Percentiles rank a stretch among this genome's conserved stretches.
Evolutionary conservation across 2,113 vertebrate species (phyloP).

Genomic region (Periophthalmodon schlosseri): DNA sequence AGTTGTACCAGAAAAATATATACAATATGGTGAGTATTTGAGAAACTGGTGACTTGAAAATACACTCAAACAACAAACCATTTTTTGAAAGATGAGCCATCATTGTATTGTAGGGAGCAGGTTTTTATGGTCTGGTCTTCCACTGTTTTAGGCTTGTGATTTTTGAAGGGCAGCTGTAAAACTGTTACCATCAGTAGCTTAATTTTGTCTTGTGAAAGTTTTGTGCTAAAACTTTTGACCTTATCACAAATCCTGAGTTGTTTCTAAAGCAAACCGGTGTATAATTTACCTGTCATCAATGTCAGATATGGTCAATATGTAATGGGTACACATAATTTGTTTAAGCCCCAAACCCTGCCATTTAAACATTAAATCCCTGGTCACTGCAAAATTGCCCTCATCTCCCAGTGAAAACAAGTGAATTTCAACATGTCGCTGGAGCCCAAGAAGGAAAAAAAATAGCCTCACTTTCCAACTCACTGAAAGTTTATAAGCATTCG

Average conservation of each 20-base stretch:
- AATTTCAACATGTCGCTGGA: neutral
- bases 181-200: neutral
- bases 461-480: neutral
- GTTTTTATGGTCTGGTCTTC: neutral
- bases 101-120: neutral
- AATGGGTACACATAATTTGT: neutral
- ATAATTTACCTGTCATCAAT: neutral
- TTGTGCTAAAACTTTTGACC: neutral
- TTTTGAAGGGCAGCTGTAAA: neutral
- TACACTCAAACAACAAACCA: neutral
- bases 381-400: neutral
- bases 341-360: neutral
- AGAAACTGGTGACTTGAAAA: neutral
- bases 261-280: neutral
- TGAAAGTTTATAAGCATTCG: slow-evolving; percentile 17
- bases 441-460: neutral
- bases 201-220: neutral
- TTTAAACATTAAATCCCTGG: neutral
- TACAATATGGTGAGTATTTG: neutral
- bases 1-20: neutral
- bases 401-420: neutral
- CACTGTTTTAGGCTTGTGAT: neutral
- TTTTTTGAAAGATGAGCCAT: neutral
- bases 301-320: neutral
- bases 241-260: neutral